A percentile compares a stretch with the other conserved stretches of the same genome.
Evolutionary conservation across 2,113 vertebrate species (phyloP).

Genomic region (Channa maculata): DNA sequence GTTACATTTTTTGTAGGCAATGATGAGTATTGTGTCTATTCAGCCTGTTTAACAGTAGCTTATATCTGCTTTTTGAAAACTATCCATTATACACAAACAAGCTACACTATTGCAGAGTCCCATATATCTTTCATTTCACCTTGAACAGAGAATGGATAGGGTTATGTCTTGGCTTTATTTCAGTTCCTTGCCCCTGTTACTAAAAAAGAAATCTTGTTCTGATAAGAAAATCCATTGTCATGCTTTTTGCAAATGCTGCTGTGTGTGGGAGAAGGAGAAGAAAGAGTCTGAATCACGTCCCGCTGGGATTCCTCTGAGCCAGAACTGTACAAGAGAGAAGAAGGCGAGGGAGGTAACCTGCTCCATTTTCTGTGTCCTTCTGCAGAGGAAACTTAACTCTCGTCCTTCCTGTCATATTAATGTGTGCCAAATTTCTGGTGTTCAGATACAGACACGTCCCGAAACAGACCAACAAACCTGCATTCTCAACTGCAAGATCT

Average conservation of each 20-base stretch:
- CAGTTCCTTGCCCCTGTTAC: no score
- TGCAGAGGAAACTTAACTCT: conserved; percentile 28
- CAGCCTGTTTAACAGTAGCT: no score
- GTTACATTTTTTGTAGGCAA: no score
- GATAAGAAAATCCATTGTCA: conserved; percentile 35
- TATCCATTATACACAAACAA: no score
- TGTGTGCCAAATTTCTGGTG: conserved; percentile 7
- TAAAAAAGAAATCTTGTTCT: conserved; percentile 19
- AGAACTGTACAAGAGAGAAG: conserved; percentile 41
- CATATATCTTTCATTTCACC: no score
- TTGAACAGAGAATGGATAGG: no score
- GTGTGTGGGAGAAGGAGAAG: conserved; percentile 54
- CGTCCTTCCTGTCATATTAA: background rate
- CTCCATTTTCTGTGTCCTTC: conserved; percentile 62
- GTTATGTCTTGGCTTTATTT: background rate
- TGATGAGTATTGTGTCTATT: no score
- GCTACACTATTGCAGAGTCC: no score
- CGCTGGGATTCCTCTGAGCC: conserved; percentile 53
- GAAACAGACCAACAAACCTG: background rate
- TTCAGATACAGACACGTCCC: background rate
- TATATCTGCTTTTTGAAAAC: no score
- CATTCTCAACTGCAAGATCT: background rate
- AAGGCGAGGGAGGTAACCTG: conserved; percentile 58
- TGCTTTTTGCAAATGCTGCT: conserved; percentile 32
- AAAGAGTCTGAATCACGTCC: conserved; percentile 28